Conservation (phyloP, 30 jellyfish, hydroid and myxozoan species). For the Nemopilema nomurai region DNA sequence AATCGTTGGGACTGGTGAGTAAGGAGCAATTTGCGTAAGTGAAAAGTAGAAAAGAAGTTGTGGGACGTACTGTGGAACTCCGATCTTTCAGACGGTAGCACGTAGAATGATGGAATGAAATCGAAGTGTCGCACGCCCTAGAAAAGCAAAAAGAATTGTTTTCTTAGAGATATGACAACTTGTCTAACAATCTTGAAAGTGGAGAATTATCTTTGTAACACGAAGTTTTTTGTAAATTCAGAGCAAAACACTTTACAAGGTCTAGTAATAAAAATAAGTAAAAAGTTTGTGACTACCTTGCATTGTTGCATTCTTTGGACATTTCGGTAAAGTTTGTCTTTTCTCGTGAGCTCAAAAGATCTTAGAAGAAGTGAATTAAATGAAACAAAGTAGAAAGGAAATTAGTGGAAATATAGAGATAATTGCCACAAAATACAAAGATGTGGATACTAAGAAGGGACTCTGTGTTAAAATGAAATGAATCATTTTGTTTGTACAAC, state of each 20-base stretch:
- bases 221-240: too few species aligned
- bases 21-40: too few species aligned
- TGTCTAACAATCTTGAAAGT: too few species aligned
- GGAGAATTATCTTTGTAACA: too few species aligned
- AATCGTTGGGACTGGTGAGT: too few species aligned
- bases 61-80: constrained; percentile 73
- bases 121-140: constrained; percentile 85
- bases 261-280: background rate
- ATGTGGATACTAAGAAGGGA: too few species aligned
- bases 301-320: constrained; percentile 88
- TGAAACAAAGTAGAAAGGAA: too few species aligned
- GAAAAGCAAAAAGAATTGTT: constrained; percentile 6
- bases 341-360: constrained; percentile 91
- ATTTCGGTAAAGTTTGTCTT: constrained; percentile 80
- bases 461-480: too few species aligned
- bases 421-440: too few species aligned
- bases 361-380: constrained; percentile 36
- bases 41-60: too few species aligned
- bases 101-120: constrained; percentile 75
- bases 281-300: constrained; percentile 44
- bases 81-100: constrained; percentile 81
- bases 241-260: background rate
- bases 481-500: too few species aligned
- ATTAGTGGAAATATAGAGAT: background rate
- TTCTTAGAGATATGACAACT: background rate